Conservation (phyloP, 2,113 vertebrate genomes). For the Piaya cayana region DNA sequence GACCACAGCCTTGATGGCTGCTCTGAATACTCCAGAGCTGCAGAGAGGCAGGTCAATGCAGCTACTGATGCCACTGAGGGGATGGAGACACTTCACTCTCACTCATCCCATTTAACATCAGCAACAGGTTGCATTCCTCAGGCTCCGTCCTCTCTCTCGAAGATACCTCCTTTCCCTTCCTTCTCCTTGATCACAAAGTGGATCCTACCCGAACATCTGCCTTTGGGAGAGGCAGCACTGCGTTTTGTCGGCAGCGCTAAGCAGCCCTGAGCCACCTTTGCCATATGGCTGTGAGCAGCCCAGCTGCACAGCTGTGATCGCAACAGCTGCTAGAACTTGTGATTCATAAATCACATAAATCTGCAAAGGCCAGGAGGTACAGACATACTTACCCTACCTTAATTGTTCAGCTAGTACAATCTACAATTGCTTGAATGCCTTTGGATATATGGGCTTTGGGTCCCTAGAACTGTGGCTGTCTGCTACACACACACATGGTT, state of each 20-base stretch:
- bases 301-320: not conserved
- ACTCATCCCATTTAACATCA: not conserved
- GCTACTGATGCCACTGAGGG: not conserved
- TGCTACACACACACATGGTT: not conserved
- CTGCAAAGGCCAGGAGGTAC: not conserved
- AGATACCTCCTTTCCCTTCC: not conserved
- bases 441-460: not conserved
- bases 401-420: not conserved
- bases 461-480: not conserved
- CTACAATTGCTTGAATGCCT: not conserved
- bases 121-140: not conserved
- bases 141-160: not conserved
- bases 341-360: not conserved
- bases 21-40: not conserved
- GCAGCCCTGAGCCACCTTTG: not conserved
- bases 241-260: not conserved
- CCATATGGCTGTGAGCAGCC: not conserved
- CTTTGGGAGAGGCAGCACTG: not conserved
- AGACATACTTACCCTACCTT: not conserved
- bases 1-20: not conserved
- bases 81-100: not conserved
- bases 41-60: not conserved
- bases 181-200: not conserved
- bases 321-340: not conserved
- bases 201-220: not conserved